Percentiles rank a stretch among this genome's conserved stretches.
Evolutionary conservation across 2,888 invertebrate species (phyloP).

Genomic region (Tricholauxania praeusta): DNA sequence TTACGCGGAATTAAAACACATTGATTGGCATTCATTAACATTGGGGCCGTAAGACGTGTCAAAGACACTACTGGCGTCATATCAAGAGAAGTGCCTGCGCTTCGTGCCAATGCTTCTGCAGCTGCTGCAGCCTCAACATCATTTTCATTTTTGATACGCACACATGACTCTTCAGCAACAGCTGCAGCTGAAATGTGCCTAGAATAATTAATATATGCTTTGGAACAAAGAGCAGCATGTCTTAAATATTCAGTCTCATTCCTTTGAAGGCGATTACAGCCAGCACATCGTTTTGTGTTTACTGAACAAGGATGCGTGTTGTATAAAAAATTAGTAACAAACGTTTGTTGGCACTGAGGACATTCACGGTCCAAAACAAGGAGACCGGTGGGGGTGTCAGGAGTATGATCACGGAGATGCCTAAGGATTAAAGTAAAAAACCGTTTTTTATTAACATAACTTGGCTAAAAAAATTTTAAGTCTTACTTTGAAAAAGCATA

Average conservation of each 20-base stretch:
- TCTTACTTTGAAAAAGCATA: conserved; percentile 54
- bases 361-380: conserved; percentile 63
- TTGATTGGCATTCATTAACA: conserved; percentile 51
- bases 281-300: conserved; percentile 60
- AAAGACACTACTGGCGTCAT: conserved; percentile 61
- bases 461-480: not conserved
- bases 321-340: conserved; percentile 64
- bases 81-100: conserved; percentile 44
- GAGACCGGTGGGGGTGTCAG: conserved; percentile 49
- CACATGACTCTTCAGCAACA: conserved; percentile 52
- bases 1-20: conserved; percentile 47
- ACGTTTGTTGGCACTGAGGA: conserved; percentile 60
- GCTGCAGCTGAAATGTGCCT: conserved; percentile 57
- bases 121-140: conserved; percentile 54
- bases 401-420: conserved; percentile 60
- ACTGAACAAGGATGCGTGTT: conserved; percentile 65
- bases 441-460: not conserved
- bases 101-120: conserved; percentile 43
- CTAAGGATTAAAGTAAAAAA: conserved; percentile 43
- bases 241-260: conserved; percentile 57
- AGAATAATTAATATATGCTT: conserved; percentile 57
- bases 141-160: conserved; percentile 60
- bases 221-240: conserved; percentile 60
- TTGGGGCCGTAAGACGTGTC: conserved; percentile 57
- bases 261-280: conserved; percentile 58